phyloP scores from a whole-genome alignment of 2,888 invertebrate genomes.

The Philopedon plagiatum region DNA sequence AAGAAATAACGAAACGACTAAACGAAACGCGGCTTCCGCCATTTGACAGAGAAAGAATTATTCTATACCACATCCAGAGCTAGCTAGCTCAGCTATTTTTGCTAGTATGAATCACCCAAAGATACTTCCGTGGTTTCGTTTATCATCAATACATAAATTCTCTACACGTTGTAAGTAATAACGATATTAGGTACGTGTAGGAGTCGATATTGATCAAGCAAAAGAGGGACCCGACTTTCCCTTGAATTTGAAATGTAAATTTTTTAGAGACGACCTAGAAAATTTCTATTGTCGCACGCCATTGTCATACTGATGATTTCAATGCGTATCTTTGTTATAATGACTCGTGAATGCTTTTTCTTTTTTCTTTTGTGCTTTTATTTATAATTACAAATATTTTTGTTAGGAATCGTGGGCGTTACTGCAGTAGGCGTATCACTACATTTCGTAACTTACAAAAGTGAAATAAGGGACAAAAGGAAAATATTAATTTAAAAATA shows the following conservation, averaged over 20 bases:
- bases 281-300: constrained; percentile 34
- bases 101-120: constrained; percentile 29
- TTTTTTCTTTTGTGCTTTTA: constrained; percentile 2
- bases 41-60: too few species aligned
- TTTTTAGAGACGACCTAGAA: constrained; percentile 31
- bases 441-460: too few species aligned
- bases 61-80: too few species aligned
- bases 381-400: constrained; percentile 5
- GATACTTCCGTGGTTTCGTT: constrained; percentile 20
- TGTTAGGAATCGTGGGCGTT: neutral
- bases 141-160: constrained; percentile 35
- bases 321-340: constrained; percentile 16
- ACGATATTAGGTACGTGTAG: constrained; percentile 30
- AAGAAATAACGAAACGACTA: too few species aligned
- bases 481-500: too few species aligned
- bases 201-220: constrained; percentile 34
- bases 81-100: too few species aligned
- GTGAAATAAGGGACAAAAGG: too few species aligned
- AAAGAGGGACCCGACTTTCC: constrained; percentile 21
- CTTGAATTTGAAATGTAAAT: constrained; percentile 35
- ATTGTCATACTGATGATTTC: constrained; percentile 32
- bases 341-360: neutral
- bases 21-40: too few species aligned
- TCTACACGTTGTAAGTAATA: constrained; percentile 27
- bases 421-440: neutral